Percentiles rank a stretch among this genome's conserved stretches.
Evolutionary conservation across 2,113 vertebrate species (phyloP).

Genomic region (Micromys minutus): DNA sequence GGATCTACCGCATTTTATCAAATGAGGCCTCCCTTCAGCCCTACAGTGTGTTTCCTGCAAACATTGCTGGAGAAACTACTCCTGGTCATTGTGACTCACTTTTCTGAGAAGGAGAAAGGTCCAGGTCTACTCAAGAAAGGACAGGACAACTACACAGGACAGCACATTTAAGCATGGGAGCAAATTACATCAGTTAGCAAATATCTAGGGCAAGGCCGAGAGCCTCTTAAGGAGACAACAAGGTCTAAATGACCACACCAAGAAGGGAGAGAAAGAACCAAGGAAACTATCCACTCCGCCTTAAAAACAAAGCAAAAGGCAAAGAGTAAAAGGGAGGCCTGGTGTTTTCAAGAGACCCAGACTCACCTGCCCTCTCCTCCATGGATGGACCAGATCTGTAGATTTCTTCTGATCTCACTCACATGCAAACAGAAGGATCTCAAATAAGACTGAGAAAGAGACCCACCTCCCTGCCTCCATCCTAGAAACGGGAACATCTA

Average conservation of each 20-base stretch:
- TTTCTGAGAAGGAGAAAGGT: not conserved
- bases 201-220: not conserved
- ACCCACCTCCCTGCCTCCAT: not conserved
- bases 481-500: not conserved
- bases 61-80: not conserved
- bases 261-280: not conserved
- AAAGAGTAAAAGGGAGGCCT: not conserved
- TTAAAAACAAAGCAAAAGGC: not conserved
- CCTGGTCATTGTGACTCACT: not conserved
- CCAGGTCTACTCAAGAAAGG: not conserved
- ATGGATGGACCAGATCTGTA: not conserved
- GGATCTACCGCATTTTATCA: not conserved
- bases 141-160: not conserved
- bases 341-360: not conserved
- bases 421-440: not conserved
- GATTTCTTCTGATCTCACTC: not conserved
- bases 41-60: too few species aligned
- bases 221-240: not conserved
- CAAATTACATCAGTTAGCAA: not conserved
- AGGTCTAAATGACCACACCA: not conserved
- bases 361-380: too few species aligned
- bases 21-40: not conserved
- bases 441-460: not conserved
- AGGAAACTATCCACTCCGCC: not conserved
- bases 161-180: not conserved